phyloP scores from a whole-genome alignment of 2,888 invertebrate species.

The Maniola hyperantus region DNA sequence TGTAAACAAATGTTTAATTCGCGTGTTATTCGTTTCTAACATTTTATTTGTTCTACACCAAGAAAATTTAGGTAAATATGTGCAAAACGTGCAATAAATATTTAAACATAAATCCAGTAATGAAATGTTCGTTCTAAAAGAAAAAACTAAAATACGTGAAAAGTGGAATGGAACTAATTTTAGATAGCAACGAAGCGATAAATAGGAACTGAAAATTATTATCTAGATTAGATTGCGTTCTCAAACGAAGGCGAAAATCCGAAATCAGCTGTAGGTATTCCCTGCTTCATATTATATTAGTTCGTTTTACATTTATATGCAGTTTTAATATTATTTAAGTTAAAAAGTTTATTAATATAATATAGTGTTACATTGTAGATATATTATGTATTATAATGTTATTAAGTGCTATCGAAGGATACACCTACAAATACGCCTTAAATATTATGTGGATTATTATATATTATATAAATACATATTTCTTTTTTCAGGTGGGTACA shows the following conservation, averaged over 20 bases:
- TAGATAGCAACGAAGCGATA: slow-evolving; percentile 44
- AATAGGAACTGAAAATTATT: slow-evolving; percentile 67
- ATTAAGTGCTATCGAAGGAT: too few species aligned
- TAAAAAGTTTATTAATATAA: too few species aligned
- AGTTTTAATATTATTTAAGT: not conserved
- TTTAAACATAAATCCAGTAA: slow-evolving; percentile 1
- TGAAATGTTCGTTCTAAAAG: not conserved
- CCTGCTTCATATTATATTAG: slow-evolving; percentile 9
- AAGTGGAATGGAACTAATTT: slow-evolving; percentile 41
- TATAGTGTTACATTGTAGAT: too few species aligned
- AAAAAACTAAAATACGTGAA: slow-evolving; percentile 20
- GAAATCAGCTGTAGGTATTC: slow-evolving; percentile 43
- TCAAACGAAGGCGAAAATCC: slow-evolving; percentile 48
- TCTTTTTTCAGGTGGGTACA: too few species aligned
- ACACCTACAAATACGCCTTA: not conserved
- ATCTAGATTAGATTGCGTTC: slow-evolving; percentile 70
- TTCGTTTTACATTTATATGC: not conserved
- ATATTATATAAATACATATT: too few species aligned
- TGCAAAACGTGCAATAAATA: slow-evolving; percentile 1
- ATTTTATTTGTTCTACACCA: not conserved
- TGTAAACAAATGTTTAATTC: not conserved
- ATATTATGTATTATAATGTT: too few species aligned
- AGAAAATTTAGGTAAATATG: not conserved
- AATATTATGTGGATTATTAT: not conserved
- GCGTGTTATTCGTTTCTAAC: not conserved